phyloP scores from a whole-genome alignment of 2,113 vertebrate genomes.

The Ciconia boyciana region DNA sequence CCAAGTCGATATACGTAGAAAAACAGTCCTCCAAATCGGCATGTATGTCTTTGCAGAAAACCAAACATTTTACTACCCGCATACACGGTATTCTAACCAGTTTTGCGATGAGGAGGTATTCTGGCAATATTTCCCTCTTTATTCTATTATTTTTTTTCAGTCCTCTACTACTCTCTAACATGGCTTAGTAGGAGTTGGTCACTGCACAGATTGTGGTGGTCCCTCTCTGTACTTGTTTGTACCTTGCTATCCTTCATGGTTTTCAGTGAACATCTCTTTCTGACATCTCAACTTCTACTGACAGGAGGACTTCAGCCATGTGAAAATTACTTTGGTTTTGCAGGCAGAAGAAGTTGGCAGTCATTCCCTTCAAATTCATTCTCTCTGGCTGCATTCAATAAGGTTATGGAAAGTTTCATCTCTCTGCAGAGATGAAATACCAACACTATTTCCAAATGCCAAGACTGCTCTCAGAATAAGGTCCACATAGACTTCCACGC shows the following conservation, averaged over 20 bases:
- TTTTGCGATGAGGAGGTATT: neutral
- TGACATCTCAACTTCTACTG: neutral
- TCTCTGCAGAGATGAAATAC: neutral
- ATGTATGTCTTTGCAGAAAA: neutral
- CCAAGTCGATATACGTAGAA: neutral
- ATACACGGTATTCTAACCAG: neutral
- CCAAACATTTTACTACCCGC: neutral
- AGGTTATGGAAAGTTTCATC: neutral
- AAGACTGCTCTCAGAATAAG: neutral
- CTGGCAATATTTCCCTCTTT: neutral
- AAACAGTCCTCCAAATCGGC: neutral
- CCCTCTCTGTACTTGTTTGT: neutral
- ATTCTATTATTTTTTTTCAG: neutral
- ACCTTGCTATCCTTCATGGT: neutral
- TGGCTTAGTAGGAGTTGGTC: neutral
- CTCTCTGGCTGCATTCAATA: neutral
- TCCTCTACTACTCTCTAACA: neutral
- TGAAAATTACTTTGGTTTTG: neutral
- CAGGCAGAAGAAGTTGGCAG: neutral
- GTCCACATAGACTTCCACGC: neutral
- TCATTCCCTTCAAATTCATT: neutral
- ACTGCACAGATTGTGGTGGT: neutral
- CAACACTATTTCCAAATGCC: neutral
- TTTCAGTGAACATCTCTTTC: neutral
- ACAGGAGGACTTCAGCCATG: neutral